Conservation (phyloP, 2,113 vertebrate genomes). For the Ameiurus melas region DNA sequence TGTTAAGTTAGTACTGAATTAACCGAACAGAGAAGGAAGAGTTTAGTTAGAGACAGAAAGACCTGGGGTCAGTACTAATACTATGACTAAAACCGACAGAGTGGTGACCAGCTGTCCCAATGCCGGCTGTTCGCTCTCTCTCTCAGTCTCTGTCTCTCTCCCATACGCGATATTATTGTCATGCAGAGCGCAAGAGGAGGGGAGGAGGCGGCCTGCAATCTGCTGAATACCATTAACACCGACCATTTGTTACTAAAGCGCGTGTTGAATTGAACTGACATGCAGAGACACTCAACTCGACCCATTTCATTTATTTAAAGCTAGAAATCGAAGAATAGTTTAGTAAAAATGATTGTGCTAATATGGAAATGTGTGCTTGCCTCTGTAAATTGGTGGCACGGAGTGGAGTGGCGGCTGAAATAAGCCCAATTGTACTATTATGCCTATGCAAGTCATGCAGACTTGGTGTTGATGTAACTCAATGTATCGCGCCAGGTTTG, state of each 20-base stretch:
- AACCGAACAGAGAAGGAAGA: background rate
- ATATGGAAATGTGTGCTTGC: background rate
- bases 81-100: constrained; percentile 8
- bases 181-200: constrained; percentile 31
- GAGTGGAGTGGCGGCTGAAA: background rate
- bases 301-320: background rate
- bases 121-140: constrained; percentile 46
- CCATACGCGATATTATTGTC: constrained; percentile 44
- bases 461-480: background rate
- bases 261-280: background rate
- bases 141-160: background rate
- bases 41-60: background rate
- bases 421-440: background rate
- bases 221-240: constrained; percentile 40
- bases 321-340: background rate
- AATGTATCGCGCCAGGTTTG: background rate
- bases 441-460: background rate
- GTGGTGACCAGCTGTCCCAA: constrained; percentile 51
- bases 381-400: background rate
- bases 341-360: background rate
- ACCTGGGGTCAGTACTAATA: background rate
- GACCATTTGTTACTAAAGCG: background rate
- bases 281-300: background rate
- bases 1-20: background rate
- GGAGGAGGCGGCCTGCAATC: constrained; percentile 22